phyloP scores from a whole-genome alignment of 2,888 invertebrate genomes.

The Schizotus pectinicornis region DNA sequence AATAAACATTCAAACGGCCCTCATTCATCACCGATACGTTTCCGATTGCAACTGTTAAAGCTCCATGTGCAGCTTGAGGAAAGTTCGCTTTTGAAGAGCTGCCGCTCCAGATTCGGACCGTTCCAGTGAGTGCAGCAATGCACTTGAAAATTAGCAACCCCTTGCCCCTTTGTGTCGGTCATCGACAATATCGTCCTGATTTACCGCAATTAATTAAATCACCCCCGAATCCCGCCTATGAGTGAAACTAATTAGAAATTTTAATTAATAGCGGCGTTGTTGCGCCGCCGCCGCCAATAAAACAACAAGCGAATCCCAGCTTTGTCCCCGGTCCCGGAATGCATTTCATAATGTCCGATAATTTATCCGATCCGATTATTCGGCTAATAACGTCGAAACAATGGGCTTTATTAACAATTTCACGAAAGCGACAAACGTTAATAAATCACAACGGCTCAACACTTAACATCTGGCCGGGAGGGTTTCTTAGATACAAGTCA shows the following conservation, averaged over 20 bases:
- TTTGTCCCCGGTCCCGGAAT: too few species aligned
- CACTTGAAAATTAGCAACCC: not conserved
- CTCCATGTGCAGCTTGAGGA: too few species aligned
- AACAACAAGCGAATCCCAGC: too few species aligned
- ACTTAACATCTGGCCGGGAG: conserved; percentile 12
- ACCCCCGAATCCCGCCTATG: not conserved
- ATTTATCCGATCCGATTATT: too few species aligned
- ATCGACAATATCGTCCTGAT: too few species aligned
- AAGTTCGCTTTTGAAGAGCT: not conserved
- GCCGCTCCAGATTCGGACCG: not conserved
- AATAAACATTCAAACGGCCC: too few species aligned
- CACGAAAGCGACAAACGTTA: conserved; percentile 6
- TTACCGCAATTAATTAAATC: conserved; percentile 3
- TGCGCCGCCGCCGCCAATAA: conserved; percentile 1
- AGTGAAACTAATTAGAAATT: conserved; percentile 12
- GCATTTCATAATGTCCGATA: too few species aligned
- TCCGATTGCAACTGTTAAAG: too few species aligned
- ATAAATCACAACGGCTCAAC: conserved; percentile 18
- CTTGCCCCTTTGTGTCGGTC: not conserved
- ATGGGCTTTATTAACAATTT: too few species aligned
- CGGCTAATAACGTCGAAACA: too few species aligned
- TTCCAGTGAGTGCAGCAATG: conserved; percentile 9
- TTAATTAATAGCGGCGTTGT: conserved; percentile 16
- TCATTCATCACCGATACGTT: too few species aligned
- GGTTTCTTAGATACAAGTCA: conserved; percentile 8